Percentiles rank a stretch among this genome's conserved stretches.
Conservation (phyloP, 2,113 vertebrate genomes). For the Regulus satrapa region DNA sequence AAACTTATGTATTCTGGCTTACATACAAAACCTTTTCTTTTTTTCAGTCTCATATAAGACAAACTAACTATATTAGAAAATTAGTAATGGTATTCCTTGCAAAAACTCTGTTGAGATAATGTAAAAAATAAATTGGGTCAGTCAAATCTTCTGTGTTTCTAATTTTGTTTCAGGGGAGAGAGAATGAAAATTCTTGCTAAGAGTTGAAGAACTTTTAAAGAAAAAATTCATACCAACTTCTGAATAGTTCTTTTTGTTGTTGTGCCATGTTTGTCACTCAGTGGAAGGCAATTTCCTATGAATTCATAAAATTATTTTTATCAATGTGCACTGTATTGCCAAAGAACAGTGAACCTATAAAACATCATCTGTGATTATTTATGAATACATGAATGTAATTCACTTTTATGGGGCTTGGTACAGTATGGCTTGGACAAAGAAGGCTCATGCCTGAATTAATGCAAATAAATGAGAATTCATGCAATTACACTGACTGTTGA, state of each 20-base stretch:
- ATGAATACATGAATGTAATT: not conserved
- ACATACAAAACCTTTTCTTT: not conserved
- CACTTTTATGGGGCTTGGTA: not conserved
- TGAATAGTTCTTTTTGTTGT: not conserved
- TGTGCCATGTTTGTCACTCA: not conserved
- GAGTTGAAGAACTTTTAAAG: not conserved
- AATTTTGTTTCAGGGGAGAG: not conserved
- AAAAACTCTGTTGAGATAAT: not conserved
- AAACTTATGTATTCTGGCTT: not conserved
- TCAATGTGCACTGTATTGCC: not conserved
- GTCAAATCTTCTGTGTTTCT: not conserved
- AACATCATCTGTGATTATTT: not conserved
- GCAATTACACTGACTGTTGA: not conserved
- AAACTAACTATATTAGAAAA: not conserved
- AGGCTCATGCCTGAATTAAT: not conserved
- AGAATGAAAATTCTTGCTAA: not conserved
- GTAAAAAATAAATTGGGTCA: not conserved
- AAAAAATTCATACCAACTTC: not conserved
- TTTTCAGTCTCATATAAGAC: not conserved
- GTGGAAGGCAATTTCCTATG: not conserved
- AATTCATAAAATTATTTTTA: not conserved
- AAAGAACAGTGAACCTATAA: not conserved
- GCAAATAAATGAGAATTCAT: not conserved
- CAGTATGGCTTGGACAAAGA: not conserved
- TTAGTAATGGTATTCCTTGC: not conserved